Evolutionary conservation across 2,113 vertebrate species (phyloP), one percentile per base, ranked within the genome.

Genomic region (Apeltes quadracus): DNA sequence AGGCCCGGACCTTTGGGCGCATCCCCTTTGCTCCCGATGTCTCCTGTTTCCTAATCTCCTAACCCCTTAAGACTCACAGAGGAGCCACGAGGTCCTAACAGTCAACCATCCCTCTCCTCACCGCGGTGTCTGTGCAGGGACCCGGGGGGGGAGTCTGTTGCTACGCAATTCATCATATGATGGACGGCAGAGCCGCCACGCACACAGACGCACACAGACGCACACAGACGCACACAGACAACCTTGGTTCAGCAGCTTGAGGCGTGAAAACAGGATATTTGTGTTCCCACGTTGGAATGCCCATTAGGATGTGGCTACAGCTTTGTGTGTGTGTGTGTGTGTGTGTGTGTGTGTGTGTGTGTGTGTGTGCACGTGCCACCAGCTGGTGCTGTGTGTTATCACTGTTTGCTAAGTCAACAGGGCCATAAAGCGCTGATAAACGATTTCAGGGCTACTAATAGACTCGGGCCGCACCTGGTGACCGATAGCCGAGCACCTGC

Each of bases 251-350:
- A 38, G 43, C 76, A 76, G 78, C 59, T 41, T 27, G 50, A 72
- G 68, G 67, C 61, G 41, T 81, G 70, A 86, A 83, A 83, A 58
- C 74, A 76, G 76, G 77, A 79, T 86, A 85, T 88, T 87, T 85
- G 65, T 55, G 58, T 89, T 90, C 82, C 75, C 76, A 68, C 22
- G 65, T 84, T 25, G 83, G 89, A 77, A 90, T 80, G 82, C 75
- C 79, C 73, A 80, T 91, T 83, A 86, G 75, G 64, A 83, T 75
- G 77, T 78, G 66, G 56, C 70, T 70, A 63, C 88, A 87, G 84
- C 86, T 88, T 74, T 3, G 46, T 57, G 56, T 44, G 61, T 36
- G 27, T 39, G 66, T 43, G 56, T 63, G 59, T 63, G 41, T 54
- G 44, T 34, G 46, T 69, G 71, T 72, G 66, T 75, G 69, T 69